These are phyloP conservation scores for Drosophila guanche DNA, from an alignment of 1,140 invertebrate species.

Conservation along the genomic window DNA sequence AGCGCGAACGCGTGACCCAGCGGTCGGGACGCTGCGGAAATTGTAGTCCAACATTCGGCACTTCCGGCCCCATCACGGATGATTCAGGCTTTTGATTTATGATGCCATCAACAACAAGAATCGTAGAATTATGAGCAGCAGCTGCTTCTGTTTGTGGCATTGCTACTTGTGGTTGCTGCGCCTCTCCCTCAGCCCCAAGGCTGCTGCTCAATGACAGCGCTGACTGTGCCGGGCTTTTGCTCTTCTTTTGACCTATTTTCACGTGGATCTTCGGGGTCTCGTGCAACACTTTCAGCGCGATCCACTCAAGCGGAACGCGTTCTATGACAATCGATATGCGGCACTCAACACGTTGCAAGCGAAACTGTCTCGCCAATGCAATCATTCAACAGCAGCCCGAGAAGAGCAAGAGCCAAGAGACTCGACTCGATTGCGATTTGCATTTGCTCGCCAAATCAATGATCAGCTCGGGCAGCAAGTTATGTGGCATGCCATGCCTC, in stretches of 20 bases:
- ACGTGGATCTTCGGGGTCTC: not conserved
- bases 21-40: constrained; percentile 42
- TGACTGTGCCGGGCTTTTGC: constrained; percentile 17
- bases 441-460: constrained; percentile 58
- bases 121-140: constrained; percentile 62
- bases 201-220: constrained; percentile 14
- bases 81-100: constrained; percentile 57
- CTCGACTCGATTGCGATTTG: constrained; percentile 1
- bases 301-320: constrained; percentile 12
- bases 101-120: constrained; percentile 23
- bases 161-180: constrained; percentile 14
- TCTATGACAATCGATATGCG: constrained; percentile 22
- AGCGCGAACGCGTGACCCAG: constrained; percentile 2
- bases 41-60: constrained; percentile 39
- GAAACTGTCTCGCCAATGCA: constrained; percentile 52
- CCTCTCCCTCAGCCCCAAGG: constrained; percentile 6
- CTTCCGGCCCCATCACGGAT: constrained; percentile 59
- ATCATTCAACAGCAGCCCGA: constrained; percentile 54
- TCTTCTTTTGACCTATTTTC: constrained; percentile 70
- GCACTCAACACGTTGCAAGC: constrained; percentile 71
- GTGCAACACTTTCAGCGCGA: constrained; percentile 11
- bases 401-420: constrained; percentile 32
- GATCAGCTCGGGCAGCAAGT: constrained; percentile 50
- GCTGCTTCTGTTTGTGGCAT: constrained; percentile 35
- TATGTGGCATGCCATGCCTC: not conserved